These are phyloP conservation scores for Sclerurus mexicanus DNA, from an alignment of 2,113 vertebrate genomes.

Conservation along the genomic window DNA sequence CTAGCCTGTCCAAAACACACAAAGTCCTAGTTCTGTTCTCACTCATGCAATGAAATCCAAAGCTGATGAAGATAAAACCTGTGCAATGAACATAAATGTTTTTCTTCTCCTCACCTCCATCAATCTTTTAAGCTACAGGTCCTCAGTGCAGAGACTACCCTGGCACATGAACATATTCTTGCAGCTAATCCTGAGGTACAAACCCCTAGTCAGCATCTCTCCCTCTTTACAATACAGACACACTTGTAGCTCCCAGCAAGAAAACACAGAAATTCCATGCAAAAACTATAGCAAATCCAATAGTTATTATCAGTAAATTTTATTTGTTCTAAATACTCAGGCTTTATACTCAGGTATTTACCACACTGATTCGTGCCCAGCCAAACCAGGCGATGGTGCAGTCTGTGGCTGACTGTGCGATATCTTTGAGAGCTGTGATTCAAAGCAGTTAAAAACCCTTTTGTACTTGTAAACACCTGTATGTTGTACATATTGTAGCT, in stretches of 20 bases:
- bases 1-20: background rate
- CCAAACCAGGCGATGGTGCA: background rate
- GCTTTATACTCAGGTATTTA: background rate
- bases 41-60: background rate
- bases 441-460: background rate
- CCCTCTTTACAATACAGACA: background rate
- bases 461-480: background rate
- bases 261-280: background rate
- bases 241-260: background rate
- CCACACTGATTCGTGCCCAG: background rate
- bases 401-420: background rate
- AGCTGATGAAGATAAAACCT: background rate
- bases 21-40: background rate
- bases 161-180: background rate
- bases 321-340: background rate
- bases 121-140: fast-evolving
- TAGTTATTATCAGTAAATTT: background rate
- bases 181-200: background rate
- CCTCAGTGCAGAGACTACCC: background rate
- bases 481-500: background rate
- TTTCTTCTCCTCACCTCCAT: background rate
- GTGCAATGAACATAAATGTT: background rate
- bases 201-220: background rate
- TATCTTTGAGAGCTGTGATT: background rate
- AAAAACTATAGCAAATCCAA: background rate